These are phyloP conservation scores for Serinus canaria DNA, from an alignment of 2,113 vertebrate genomes.

Conservation along the genomic window DNA sequence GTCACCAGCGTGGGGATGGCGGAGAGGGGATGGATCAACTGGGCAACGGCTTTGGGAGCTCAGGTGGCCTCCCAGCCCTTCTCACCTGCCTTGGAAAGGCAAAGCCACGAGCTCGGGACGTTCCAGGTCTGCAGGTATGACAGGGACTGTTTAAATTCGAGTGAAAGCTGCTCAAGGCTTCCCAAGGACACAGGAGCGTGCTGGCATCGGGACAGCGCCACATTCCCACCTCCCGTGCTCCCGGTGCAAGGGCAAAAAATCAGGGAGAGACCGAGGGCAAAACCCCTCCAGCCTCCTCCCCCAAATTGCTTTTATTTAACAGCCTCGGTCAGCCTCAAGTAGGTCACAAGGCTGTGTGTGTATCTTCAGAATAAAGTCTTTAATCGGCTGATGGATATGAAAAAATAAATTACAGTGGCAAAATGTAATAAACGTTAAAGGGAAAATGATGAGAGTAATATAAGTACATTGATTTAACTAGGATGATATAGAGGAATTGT, in stretches of 20 bases:
- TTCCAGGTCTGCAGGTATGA: not conserved
- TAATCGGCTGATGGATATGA: slow-evolving; percentile 81
- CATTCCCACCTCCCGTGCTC: not conserved
- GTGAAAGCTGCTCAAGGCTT: not conserved
- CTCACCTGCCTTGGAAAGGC: not conserved
- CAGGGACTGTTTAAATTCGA: rapidly evolving
- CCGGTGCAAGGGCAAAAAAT: not conserved
- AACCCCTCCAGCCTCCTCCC: not conserved
- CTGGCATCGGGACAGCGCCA: rapidly evolving
- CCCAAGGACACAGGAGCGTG: not conserved
- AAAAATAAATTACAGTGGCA: slow-evolving; percentile 83
- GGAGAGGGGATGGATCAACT: not conserved
- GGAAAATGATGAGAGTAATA: slow-evolving; percentile 87
- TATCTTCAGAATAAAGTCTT: slow-evolving; percentile 81
- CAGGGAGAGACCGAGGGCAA: not conserved
- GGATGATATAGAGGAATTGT: slow-evolving; percentile 85
- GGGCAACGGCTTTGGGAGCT: not conserved
- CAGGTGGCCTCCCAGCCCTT: rapidly evolving
- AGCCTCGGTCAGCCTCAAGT: slow-evolving; percentile 74
- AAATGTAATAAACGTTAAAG: slow-evolving; percentile 86
- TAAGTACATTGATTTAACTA: slow-evolving; percentile 87
- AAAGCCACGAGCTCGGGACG: rapidly evolving
- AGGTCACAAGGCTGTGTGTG: slow-evolving; percentile 76
- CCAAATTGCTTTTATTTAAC: slow-evolving; percentile 49
- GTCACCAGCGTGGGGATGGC: rapidly evolving